Evolutionary conservation across 2,797 vertebrate species (phyloP).

Genomic region (Buceros bicornis): DNA sequence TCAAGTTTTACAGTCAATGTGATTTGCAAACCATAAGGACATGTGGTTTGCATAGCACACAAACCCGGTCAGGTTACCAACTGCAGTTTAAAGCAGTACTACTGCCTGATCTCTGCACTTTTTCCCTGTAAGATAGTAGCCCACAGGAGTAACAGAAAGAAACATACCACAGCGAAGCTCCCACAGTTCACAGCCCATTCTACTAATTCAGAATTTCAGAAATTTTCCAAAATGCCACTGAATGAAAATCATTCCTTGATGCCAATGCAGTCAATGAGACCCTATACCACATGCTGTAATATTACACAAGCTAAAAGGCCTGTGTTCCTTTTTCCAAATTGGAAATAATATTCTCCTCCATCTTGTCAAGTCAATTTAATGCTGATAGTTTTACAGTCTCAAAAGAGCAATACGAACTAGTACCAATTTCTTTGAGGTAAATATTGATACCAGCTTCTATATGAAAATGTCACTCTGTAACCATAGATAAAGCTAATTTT

Average conservation of each 20-base stretch:
- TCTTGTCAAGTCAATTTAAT: neutral
- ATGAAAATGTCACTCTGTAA: neutral
- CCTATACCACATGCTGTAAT: neutral
- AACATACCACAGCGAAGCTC: neutral
- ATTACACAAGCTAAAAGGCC: neutral
- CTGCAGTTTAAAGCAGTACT: neutral
- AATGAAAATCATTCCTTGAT: neutral
- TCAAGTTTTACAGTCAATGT: neutral
- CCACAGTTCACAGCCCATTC: neutral
- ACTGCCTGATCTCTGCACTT: accelerated
- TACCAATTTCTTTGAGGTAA: neutral
- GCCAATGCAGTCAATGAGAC: neutral
- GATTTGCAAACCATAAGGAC: neutral
- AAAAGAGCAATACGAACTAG: neutral
- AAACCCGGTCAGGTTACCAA: neutral
- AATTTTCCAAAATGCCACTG: neutral
- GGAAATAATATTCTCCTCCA: neutral
- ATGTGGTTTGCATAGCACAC: neutral
- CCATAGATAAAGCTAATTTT: neutral
- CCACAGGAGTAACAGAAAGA: neutral
- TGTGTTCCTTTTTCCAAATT: neutral
- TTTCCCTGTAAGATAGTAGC: neutral
- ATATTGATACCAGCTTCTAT: neutral
- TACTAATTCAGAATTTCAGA: neutral
- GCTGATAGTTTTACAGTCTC: neutral